phyloP scores from a whole-genome alignment of 1,140 invertebrate genomes.

The Linepithema humile region DNA sequence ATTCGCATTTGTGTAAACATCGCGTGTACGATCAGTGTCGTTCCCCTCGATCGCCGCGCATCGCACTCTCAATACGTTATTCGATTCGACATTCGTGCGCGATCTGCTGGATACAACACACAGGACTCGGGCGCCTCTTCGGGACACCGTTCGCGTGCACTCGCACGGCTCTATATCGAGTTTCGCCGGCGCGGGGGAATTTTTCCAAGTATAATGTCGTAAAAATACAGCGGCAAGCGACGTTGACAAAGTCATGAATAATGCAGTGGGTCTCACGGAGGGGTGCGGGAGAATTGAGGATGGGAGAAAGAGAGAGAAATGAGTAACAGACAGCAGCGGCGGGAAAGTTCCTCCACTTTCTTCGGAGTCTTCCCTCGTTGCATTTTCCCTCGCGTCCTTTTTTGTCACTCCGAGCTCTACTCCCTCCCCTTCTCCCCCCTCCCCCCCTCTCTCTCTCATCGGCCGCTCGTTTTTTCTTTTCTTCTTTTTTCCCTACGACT shows the following conservation, averaged over 20 bases:
- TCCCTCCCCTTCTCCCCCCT: neutral
- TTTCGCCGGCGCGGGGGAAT: slow-evolving; percentile 49
- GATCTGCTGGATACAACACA: neutral
- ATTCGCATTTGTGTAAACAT: neutral
- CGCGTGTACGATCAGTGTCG: neutral
- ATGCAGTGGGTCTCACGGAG: slow-evolving; percentile 62
- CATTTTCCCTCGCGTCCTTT: slow-evolving; percentile 22
- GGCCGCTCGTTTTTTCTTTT: no score
- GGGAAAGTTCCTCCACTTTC: slow-evolving; percentile 60
- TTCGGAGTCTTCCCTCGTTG: slow-evolving; percentile 33
- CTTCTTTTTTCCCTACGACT: neutral
- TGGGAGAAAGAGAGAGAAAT: slow-evolving; percentile 45
- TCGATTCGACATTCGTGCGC: neutral
- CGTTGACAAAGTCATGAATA: slow-evolving; percentile 76
- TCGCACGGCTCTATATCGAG: slow-evolving; percentile 49
- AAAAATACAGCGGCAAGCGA: slow-evolving; percentile 74
- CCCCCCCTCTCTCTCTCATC: neutral
- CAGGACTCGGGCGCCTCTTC: neutral
- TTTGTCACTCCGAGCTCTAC: slow-evolving; percentile 21
- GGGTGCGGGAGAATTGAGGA: neutral
- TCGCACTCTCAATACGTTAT: neutral
- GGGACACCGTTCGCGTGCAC: slow-evolving; percentile 19
- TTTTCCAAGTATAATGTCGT: slow-evolving; percentile 74
- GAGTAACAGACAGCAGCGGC: slow-evolving; percentile 61
- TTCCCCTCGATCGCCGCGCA: neutral